phyloP scores from a whole-genome alignment of 2,888 invertebrate species.

The Chloromyia formosa region DNA sequence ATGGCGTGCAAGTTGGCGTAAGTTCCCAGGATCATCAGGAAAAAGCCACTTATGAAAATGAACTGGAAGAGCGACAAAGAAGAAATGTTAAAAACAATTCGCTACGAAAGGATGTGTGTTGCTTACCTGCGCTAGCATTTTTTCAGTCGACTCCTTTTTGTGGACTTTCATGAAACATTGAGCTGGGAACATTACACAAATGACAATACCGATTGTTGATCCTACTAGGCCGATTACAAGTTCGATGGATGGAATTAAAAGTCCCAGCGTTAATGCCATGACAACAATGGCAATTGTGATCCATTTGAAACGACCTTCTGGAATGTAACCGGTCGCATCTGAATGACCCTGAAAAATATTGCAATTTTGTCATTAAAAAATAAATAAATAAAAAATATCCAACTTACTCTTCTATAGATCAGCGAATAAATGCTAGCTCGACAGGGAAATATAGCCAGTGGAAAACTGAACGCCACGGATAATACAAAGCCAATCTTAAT shows the following conservation, averaged over 20 bases:
- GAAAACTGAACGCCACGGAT: constrained; percentile 95
- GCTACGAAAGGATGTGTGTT: too few species aligned
- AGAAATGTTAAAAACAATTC: constrained; percentile 19
- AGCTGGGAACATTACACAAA: constrained; percentile 93
- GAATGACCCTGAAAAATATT: constrained; percentile 69
- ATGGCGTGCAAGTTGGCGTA: constrained; percentile 85
- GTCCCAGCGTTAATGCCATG: constrained; percentile 79
- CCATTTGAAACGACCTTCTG: constrained; percentile 81
- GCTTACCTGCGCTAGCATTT: constrained; percentile 79
- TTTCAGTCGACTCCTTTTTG: constrained; percentile 84
- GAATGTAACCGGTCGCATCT: constrained; percentile 80
- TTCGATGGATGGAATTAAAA: constrained; percentile 93
- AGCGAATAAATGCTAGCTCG: constrained; percentile 92
- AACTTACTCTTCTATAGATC: constrained; percentile 79
- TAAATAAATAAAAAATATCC: constrained; percentile 13
- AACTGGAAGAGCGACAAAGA: constrained; percentile 66
- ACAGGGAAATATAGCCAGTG: constrained; percentile 96
- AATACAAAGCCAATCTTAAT: constrained; percentile 95
- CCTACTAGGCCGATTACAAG: constrained; percentile 93
- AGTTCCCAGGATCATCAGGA: constrained; percentile 89
- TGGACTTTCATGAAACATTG: constrained; percentile 87
- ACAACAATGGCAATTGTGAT: constrained; percentile 84
- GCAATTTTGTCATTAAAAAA: not conserved
- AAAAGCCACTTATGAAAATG: constrained; percentile 82
- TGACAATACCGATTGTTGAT: constrained; percentile 92